A percentile compares a stretch with the other conserved stretches of the same genome.
phyloP scores from a whole-genome alignment of 2,888 invertebrate genomes.

The Hipparchia semele region DNA sequence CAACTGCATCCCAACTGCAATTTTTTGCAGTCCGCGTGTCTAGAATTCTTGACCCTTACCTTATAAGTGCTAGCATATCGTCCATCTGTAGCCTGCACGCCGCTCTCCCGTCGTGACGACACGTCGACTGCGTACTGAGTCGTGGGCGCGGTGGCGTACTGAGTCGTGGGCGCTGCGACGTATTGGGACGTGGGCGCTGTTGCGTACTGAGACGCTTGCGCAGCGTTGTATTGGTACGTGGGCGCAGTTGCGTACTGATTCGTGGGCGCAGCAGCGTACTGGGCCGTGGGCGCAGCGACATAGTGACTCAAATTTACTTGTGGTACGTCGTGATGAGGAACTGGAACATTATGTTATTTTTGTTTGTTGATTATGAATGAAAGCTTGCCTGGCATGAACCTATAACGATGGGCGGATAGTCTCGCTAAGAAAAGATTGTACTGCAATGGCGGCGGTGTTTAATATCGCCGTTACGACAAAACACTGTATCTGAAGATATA shows the following conservation, averaged over 20 bases:
- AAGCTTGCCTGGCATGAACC: too few species aligned
- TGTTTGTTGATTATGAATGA: too few species aligned
- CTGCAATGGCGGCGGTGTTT: too few species aligned
- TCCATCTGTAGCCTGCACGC: constrained; percentile 61
- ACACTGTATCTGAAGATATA: too few species aligned
- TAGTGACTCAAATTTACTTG: neutral
- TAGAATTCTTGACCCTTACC: constrained; percentile 44
- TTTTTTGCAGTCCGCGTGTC: too few species aligned
- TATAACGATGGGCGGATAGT: too few species aligned
- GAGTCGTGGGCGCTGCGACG: neutral
- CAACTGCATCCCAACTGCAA: too few species aligned
- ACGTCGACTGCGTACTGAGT: constrained; percentile 21
- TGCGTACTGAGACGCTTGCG: constrained; percentile 19
- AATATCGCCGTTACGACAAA: too few species aligned
- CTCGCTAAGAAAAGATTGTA: too few species aligned
- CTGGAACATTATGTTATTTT: neutral
- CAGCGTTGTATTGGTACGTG: neutral
- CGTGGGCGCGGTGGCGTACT: neutral
- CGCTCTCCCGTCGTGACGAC: constrained; percentile 45
- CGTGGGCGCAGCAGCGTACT: neutral
- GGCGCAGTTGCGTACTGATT: neutral
- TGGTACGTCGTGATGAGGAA: neutral
- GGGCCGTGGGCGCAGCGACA: neutral
- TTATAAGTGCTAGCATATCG: constrained; percentile 64
- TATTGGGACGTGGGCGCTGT: neutral